A percentile compares a stretch with the other conserved stretches of the same genome.
Evolutionary conservation across 2,113 vertebrate genomes (phyloP).

Genomic region (Ptilorrhoa leucosticta): DNA sequence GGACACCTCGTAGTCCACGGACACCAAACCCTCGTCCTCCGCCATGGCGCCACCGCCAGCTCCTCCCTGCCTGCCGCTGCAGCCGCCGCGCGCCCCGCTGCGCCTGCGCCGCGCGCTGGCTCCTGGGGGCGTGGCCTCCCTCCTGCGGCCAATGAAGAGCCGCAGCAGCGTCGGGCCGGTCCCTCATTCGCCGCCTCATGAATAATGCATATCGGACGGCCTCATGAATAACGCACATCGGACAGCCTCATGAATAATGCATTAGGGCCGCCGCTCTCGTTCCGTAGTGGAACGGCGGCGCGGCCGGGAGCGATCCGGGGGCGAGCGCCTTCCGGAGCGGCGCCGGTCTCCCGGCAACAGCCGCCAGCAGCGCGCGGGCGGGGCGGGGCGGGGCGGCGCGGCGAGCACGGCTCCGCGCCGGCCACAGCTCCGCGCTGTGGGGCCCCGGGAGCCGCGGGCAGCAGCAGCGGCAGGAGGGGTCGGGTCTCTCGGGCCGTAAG

Average conservation of each 20-base stretch:
- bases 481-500: background rate
- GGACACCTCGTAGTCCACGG: slow-evolving; percentile 89
- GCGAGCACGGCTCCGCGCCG: background rate
- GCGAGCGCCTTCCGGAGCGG: background rate
- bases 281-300: background rate
- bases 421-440: background rate
- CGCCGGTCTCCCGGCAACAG: slow-evolving; percentile 9
- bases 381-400: too few species aligned
- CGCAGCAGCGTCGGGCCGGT: rapidly evolving
- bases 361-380: background rate
- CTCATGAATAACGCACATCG: background rate
- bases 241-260: background rate
- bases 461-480: background rate
- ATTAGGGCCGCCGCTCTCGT: background rate
- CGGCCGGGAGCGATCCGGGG: background rate
- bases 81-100: background rate
- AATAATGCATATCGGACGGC: background rate
- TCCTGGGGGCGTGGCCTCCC: background rate
- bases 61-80: rapidly evolving
- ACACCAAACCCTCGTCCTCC: slow-evolving; percentile 73
- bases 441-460: background rate
- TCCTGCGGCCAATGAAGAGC: background rate
- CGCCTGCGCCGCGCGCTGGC: background rate
- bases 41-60: slow-evolving; percentile 71
- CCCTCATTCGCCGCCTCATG: background rate